Percentiles rank a stretch among this genome's conserved stretches.
phyloP scores from a whole-genome alignment of 1,140 invertebrate species.

The Leptestheria dahalacensis region DNA sequence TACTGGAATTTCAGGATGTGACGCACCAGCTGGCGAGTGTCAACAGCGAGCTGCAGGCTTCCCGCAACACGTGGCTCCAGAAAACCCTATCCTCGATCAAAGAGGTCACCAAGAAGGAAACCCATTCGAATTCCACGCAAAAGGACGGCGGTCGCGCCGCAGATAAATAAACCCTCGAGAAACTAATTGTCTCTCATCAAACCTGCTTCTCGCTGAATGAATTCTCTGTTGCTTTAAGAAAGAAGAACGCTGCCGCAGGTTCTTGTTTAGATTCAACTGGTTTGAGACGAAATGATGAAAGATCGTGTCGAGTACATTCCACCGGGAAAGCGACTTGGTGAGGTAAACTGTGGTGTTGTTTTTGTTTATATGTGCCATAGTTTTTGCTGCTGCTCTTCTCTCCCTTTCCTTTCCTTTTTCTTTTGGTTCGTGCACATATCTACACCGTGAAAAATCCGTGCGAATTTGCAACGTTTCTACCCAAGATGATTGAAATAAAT shows the following conservation, averaged over 20 bases:
- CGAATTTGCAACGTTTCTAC: no score
- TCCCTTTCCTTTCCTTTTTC: no score
- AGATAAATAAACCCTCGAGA: neutral
- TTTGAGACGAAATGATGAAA: no score
- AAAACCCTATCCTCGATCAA: slow-evolving; percentile 26
- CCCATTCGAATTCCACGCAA: neutral
- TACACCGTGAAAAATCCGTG: no score
- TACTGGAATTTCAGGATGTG: slow-evolving; percentile 40
- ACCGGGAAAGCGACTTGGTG: no score
- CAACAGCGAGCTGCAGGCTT: slow-evolving; percentile 59
- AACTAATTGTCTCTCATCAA: neutral
- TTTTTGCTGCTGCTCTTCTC: no score
- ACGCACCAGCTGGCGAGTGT: slow-evolving; percentile 79
- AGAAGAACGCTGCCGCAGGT: neutral
- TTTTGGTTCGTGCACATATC: no score
- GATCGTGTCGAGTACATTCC: no score
- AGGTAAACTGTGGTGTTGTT: no score
- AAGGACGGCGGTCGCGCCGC: neutral
- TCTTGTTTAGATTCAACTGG: no score
- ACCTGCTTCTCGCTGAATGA: neutral
- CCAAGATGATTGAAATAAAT: no score
- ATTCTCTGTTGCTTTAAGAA: neutral
- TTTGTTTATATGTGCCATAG: no score
- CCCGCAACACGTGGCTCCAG: slow-evolving; percentile 66
- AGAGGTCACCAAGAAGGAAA: neutral